Evolutionary conservation across 2,888 invertebrate genomes (phyloP).

Genomic region (Acleris cristana): DNA sequence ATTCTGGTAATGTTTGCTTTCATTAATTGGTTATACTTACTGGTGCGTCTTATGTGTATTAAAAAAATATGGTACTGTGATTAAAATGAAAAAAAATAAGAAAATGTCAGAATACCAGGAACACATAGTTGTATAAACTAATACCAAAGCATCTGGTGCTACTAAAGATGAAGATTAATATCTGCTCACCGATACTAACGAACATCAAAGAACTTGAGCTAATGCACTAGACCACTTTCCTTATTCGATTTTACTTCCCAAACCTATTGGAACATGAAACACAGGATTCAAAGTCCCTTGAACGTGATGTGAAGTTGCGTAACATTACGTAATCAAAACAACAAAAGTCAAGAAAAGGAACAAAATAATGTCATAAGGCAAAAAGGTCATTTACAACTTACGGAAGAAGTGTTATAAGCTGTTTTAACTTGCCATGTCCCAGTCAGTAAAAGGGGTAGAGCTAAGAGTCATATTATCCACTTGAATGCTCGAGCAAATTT

Average conservation of each 20-base stretch:
- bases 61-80: no score
- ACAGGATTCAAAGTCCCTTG: constrained; percentile 7
- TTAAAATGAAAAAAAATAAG: no score
- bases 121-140: neutral
- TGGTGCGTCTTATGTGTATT: no score
- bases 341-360: constrained; percentile 12
- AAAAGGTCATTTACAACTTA: neutral
- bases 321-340: constrained; percentile 18
- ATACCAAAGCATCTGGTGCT: neutral
- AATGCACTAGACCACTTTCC: neutral
- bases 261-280: neutral
- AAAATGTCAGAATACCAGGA: neutral
- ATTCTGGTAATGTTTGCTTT: no score
- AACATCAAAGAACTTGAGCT: constrained; percentile 12
- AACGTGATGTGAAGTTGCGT: constrained; percentile 5
- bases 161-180: constrained; percentile 16
- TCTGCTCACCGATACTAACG: neutral
- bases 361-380: constrained; percentile 10
- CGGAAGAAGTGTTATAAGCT: no score
- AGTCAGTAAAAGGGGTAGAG: no score
- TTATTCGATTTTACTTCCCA: neutral
- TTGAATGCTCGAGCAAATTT: no score
- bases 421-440: no score
- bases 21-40: no score
- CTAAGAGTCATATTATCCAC: no score